Base-by-base conservation (phyloP, 1,140 invertebrate genomes). In the Orchesella cincta region DNA sequence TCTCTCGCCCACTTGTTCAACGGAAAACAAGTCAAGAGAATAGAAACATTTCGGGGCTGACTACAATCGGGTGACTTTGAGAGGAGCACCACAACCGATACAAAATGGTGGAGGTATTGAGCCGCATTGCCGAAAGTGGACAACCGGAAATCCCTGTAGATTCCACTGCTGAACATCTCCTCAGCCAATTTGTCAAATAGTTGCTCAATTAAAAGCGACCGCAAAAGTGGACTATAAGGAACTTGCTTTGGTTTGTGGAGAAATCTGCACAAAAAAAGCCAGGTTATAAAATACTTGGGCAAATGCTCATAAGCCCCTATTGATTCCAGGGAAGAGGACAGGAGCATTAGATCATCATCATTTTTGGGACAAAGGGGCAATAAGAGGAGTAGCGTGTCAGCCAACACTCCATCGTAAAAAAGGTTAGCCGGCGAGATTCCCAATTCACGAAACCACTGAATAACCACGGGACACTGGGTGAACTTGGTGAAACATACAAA, bases 61-160 rank as follows among this genome's bases (percentile, higher is more conserved):
- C 26, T 26, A 23, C 39, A 73, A 1, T 46, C 71, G 5, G 62
- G 62, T 14, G 62, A 67, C 31, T 67, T 67, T 29, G 62, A 67
- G 31, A 67, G 31, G 18, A 75, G 64, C 14, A 67, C 62, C 26
- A 67, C 8, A 16, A 57, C 46, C n/a, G 73, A 72, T 0, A 57
- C 51, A 77, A 77, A 77, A 29, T 77, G 73, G 72, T 67, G 71
- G 0, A 76, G 34, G 39, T 73, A 77, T 54, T 71, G 64, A 20
- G 62, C 62, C 5, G 62, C 62, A 23, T 67, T 67, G 23, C 31
- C 31, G 33, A 67, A 67, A 33, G 26, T 67, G 8, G 62, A 67
- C 62, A 67, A 29, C n/a, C 62, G 3, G 33, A 67, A 67, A 31
- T 67, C 62, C 29, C 62, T 8, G 26, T 73, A 73, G 46, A 73